A percentile compares a stretch with the other conserved stretches of the same genome.
phyloP scores from a whole-genome alignment of 2,797 vertebrate genomes.

The Pangasius mekongensis region DNA sequence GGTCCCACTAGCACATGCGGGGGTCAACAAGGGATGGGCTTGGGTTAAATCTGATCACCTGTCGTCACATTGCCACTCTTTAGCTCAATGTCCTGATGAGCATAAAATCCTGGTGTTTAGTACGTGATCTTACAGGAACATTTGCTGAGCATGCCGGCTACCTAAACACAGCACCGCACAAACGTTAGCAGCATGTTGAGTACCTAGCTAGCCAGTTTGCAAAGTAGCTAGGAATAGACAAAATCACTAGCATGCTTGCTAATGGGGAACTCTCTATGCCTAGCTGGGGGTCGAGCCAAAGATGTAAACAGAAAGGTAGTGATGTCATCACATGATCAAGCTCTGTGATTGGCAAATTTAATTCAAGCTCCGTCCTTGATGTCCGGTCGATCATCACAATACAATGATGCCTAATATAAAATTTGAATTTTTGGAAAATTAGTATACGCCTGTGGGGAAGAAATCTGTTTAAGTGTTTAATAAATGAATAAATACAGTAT shows the following conservation, averaged over 20 bases:
- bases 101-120: background rate
- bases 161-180: background rate
- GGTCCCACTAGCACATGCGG: background rate
- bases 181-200: background rate
- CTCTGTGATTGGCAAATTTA: background rate
- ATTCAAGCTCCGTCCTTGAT: background rate
- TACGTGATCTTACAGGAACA: too few species aligned
- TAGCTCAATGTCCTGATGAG: background rate
- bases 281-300: background rate
- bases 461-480: background rate
- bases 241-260: background rate
- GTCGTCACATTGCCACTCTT: background rate
- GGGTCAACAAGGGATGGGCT: conserved; percentile 13
- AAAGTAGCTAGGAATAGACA: background rate
- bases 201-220: background rate
- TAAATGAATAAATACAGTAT: conserved; percentile 1
- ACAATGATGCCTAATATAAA: background rate
- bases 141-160: background rate
- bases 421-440: background rate
- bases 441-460: too few species aligned
- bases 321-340: background rate
- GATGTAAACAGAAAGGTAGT: background rate
- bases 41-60: background rate
- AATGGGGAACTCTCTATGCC: background rate
- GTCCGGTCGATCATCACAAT: background rate